Evolutionary conservation across 2,888 invertebrate genomes (phyloP).

Genomic region (Drosophila stalkeri): DNA sequence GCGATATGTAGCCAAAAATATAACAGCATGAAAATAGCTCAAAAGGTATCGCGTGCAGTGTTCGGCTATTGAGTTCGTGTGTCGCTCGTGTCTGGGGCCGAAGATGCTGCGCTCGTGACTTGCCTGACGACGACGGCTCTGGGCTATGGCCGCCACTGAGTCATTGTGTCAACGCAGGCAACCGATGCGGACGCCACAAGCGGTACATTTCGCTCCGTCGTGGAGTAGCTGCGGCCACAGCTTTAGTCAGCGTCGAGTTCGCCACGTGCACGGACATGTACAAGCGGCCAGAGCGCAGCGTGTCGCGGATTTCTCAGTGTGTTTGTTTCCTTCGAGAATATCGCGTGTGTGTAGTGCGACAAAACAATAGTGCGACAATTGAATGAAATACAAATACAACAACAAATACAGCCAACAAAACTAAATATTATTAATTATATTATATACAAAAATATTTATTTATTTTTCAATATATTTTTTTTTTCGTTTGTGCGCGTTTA

Average conservation of each 20-base stretch:
- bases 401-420: background rate
- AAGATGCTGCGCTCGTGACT: slow-evolving; percentile 47
- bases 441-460: background rate
- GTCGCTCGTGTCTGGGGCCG: slow-evolving; percentile 17
- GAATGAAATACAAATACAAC: slow-evolving; percentile 4
- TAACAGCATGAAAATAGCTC: slow-evolving; percentile 21
- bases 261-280: slow-evolving; percentile 74
- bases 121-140: slow-evolving; percentile 32
- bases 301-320: slow-evolving; percentile 25
- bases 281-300: slow-evolving; percentile 17
- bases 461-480: slow-evolving; percentile 9
- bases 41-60: slow-evolving; percentile 28
- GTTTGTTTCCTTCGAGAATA: slow-evolving; percentile 6
- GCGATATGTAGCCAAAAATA: slow-evolving; percentile 34
- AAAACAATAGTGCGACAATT: slow-evolving; percentile 28
- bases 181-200: slow-evolving; percentile 52
- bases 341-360: slow-evolving; percentile 41
- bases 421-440: slow-evolving; percentile 14
- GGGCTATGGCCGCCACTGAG: slow-evolving; percentile 50
- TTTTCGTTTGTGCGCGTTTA: slow-evolving; percentile 20
- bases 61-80: slow-evolving; percentile 25
- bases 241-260: slow-evolving; percentile 70
- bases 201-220: slow-evolving; percentile 50
- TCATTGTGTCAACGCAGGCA: slow-evolving; percentile 61
- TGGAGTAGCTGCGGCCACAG: slow-evolving; percentile 30